Evolutionary conservation across 2,888 invertebrate genomes (phyloP).

Genomic region (Therioaphis trifolii): DNA sequence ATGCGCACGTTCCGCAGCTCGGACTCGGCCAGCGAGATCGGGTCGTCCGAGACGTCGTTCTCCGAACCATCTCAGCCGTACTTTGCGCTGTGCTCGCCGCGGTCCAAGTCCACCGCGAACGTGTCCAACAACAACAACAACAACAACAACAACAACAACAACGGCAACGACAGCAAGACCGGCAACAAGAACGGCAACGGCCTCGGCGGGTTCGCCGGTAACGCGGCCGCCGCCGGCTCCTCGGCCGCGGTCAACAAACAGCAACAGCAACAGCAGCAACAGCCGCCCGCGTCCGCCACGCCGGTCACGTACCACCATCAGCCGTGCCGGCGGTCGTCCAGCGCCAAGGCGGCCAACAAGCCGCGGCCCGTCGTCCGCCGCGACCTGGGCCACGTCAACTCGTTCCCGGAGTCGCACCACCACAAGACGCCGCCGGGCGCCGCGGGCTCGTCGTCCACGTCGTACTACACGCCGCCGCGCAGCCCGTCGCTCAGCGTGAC

Average conservation of each 20-base stretch:
- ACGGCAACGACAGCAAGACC: neutral
- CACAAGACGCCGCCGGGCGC: conserved; percentile 35
- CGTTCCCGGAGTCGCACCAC: conserved; percentile 51
- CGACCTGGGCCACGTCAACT: conserved; percentile 64
- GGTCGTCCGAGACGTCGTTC: conserved; percentile 58
- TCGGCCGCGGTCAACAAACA: conserved; percentile 1
- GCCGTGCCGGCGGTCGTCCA: conserved; percentile 54
- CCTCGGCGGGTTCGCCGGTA: neutral
- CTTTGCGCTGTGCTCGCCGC: conserved; percentile 51
- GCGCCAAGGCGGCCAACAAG: conserved; percentile 61
- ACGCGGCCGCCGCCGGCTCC: neutral
- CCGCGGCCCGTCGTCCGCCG: conserved; percentile 61
- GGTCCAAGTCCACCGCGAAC: conserved; percentile 52
- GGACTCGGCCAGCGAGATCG: conserved; percentile 55
- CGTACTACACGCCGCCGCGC: conserved; percentile 56
- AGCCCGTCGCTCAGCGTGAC: conserved; percentile 54
- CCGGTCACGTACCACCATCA: conserved; percentile 20
- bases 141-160: neutral
- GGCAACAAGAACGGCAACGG: neutral
- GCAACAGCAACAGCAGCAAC: conserved; percentile 1
- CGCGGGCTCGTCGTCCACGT: conserved; percentile 55
- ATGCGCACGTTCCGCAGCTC: conserved; percentile 59
- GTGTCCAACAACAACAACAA: conserved; percentile 21
- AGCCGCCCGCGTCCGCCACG: neutral
- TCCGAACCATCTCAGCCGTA: conserved; percentile 57